A percentile compares a stretch with the other conserved stretches of the same genome.
These are phyloP conservation scores for Pyrrhia umbra DNA, from an alignment of 2,888 invertebrate species.

Conservation along the genomic window DNA sequence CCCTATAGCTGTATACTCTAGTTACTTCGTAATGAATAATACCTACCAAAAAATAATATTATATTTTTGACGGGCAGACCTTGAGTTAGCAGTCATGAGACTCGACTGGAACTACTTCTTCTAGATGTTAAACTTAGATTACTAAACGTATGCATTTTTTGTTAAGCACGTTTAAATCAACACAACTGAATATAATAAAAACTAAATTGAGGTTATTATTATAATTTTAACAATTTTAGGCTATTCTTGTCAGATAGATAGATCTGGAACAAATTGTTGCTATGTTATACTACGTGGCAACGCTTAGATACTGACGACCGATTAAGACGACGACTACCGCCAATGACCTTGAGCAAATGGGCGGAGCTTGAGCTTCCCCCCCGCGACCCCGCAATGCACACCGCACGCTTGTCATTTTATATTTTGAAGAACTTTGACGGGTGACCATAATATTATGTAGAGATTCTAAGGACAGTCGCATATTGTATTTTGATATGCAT, in stretches of 20 bases:
- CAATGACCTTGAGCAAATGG: no score
- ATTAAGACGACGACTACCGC: no score
- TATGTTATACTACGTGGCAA: slow-evolving; percentile 6
- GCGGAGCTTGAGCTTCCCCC: no score
- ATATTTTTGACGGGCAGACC: slow-evolving; percentile 6
- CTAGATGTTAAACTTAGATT: slow-evolving; percentile 14
- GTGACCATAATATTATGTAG: no score
- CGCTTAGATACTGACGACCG: no score
- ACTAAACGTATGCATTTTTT: slow-evolving; percentile 13
- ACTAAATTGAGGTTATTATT: not conserved
- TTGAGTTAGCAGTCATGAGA: slow-evolving; percentile 23
- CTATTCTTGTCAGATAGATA: slow-evolving; percentile 4
- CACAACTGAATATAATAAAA: not conserved
- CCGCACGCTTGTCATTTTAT: no score
- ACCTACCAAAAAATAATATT: not conserved
- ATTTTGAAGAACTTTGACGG: no score
- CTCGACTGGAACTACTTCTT: slow-evolving; percentile 9
- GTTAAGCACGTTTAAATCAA: not conserved
- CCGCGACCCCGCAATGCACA: no score
- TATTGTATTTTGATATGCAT: no score
- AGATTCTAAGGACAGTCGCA: no score
- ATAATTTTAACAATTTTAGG: slow-evolving; percentile 11
- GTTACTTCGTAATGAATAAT: not conserved
- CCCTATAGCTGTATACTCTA: not conserved
- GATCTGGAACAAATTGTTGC: slow-evolving; percentile 3